A percentile compares a stretch with the other conserved stretches of the same genome.
Conservation (phyloP, 2,797 vertebrate species). For the Chaetophractus vellerosus region DNA sequence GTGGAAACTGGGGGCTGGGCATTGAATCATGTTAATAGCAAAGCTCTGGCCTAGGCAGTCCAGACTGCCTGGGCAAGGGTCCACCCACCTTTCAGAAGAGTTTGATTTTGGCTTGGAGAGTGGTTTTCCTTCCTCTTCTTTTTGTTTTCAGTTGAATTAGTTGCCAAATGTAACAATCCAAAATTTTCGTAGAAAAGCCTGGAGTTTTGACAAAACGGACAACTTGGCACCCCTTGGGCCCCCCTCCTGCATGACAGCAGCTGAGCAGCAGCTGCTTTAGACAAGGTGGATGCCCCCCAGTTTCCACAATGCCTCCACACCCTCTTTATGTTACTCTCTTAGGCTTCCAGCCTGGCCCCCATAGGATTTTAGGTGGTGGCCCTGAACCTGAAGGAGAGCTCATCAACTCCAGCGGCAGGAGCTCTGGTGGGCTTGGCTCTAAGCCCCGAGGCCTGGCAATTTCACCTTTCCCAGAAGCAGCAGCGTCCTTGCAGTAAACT, state of each 20-base stretch:
- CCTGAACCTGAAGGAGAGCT: background rate
- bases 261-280: background rate
- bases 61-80: background rate
- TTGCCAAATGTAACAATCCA: background rate
- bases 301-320: too few species aligned
- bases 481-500: background rate
- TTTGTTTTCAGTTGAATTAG: background rate
- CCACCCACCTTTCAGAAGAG: accelerated
- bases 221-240: accelerated
- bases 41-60: background rate
- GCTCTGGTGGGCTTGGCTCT: background rate
- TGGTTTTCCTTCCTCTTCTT: background rate
- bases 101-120: background rate
- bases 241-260: background rate
- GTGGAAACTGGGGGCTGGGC: background rate
- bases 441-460: background rate
- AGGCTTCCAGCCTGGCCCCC: background rate
- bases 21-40: accelerated
- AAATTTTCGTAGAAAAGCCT: background rate
- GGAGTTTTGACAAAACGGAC: background rate
- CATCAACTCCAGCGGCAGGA: background rate
- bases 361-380: background rate
- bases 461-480: background rate
- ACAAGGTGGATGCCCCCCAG: accelerated
- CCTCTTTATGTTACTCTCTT: background rate